Evolutionary conservation across 2,888 invertebrate species (phyloP).

Genomic region (Mesoligia furuncula): DNA sequence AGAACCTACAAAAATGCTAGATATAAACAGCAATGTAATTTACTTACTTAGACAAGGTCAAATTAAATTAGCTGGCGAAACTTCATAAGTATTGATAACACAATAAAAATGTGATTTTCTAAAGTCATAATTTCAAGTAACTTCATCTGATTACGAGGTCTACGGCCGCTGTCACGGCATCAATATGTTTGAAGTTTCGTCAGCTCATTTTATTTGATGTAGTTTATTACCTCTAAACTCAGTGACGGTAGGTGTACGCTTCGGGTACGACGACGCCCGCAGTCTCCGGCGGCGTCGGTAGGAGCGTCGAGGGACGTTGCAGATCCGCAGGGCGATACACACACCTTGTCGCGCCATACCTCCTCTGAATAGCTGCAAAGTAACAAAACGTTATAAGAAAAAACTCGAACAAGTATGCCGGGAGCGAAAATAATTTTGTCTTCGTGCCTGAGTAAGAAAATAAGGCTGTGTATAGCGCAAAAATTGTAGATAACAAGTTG

Average conservation of each 20-base stretch:
- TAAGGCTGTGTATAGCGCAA: not conserved
- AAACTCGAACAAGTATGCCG: not conserved
- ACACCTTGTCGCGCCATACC: constrained; percentile 81
- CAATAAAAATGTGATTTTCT: not conserved
- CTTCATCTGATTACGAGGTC: not conserved
- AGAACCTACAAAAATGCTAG: not conserved
- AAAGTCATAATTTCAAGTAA: not conserved
- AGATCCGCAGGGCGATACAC: constrained; percentile 77
- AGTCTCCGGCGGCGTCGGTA: constrained; percentile 77
- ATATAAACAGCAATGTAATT: not conserved
- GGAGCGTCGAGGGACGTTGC: constrained; percentile 74
- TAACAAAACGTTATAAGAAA: not conserved
- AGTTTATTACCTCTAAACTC: constrained; percentile 40
- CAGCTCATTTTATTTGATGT: not conserved
- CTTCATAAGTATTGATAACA: not conserved
- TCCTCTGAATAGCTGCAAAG: constrained; percentile 84
- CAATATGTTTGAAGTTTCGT: not conserved
- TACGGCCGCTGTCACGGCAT: not conserved
- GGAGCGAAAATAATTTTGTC: not conserved
- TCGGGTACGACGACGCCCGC: constrained; percentile 72
- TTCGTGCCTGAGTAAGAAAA: not conserved
- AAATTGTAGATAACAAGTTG: not conserved
- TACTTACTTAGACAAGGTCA: not conserved
- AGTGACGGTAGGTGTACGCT: constrained; percentile 80
- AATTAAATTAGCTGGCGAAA: not conserved